A percentile compares a stretch with the other conserved stretches of the same genome.
Conservation (phyloP, 2,113 vertebrate genomes). For the Notiomystis cincta region DNA sequence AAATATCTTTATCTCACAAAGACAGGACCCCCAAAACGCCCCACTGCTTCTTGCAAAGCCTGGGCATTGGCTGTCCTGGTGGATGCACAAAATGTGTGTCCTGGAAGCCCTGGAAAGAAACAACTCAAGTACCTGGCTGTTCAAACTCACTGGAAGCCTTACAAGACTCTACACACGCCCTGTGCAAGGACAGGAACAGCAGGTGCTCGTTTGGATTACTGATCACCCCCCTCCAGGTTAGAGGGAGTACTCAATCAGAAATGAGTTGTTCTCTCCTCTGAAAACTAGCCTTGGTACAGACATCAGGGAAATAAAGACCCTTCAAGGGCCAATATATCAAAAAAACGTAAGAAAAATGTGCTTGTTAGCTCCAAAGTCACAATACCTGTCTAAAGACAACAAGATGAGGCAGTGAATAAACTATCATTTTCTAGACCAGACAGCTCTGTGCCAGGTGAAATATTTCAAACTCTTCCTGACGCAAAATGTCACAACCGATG, state of each 20-base stretch:
- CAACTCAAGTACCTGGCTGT: neutral
- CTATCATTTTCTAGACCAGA: constrained; percentile 57
- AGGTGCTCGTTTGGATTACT: neutral
- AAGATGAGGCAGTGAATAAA: constrained; percentile 58
- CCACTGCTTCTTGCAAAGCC: neutral
- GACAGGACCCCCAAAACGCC: neutral
- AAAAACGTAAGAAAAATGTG: constrained; percentile 35
- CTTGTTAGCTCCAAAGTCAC: constrained; percentile 58
- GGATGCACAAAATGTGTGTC: neutral
- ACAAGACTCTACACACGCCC: neutral
- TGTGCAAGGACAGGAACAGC: neutral
- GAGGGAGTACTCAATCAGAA: neutral
- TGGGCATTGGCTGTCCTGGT: neutral
- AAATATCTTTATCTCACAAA: neutral
- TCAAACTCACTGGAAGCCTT: neutral
- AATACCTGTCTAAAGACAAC: constrained; percentile 51
- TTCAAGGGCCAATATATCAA: constrained; percentile 38
- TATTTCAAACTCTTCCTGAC: constrained; percentile 57
- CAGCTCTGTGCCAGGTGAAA: constrained; percentile 58
- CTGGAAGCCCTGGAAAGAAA: neutral
- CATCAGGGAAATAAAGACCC: constrained; percentile 25
- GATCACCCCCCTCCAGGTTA: neutral
- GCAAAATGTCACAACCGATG: constrained; percentile 51
- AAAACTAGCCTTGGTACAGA: neutral
- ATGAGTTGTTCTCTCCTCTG: neutral